Conservation (phyloP, 2,113 vertebrate species). For the Etheostoma spectabile region DNA sequence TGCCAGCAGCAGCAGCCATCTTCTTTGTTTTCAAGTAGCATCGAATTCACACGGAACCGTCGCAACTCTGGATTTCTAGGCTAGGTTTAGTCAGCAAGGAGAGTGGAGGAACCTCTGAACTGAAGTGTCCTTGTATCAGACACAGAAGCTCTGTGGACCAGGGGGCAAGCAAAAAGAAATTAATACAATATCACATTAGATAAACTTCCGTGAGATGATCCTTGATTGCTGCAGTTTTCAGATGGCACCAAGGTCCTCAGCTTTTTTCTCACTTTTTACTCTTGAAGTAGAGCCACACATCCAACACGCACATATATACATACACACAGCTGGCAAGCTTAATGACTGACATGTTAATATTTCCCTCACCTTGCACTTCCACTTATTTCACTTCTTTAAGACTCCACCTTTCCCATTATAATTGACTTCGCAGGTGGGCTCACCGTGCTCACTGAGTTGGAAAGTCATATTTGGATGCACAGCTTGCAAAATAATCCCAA, state of each 20-base stretch:
- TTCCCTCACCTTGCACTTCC: constrained; percentile 14
- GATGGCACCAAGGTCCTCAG: constrained; percentile 12
- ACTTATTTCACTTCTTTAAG: constrained; percentile 36
- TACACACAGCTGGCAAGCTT: background rate
- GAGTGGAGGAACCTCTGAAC: no score
- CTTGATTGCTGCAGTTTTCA: constrained; percentile 14
- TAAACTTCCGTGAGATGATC: constrained; percentile 8
- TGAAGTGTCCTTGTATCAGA: no score
- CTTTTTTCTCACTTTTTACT: background rate
- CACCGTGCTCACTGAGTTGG: constrained; percentile 52
- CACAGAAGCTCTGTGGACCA: no score
- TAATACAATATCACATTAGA: constrained; percentile 18
- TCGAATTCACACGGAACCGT: no score
- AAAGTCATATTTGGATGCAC: constrained; percentile 64
- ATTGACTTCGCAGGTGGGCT: constrained; percentile 34
- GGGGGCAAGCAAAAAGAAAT: constrained; percentile 4
- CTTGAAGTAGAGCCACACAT: background rate
- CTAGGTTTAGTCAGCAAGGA: no score
- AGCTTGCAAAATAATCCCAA: constrained; percentile 53
- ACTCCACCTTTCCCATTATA: constrained; percentile 25
- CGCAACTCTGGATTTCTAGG: no score
- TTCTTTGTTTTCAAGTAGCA: no score
- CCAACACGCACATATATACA: background rate
- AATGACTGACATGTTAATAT: constrained; percentile 35
- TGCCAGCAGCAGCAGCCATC: no score